Percentiles rank a stretch among this genome's conserved stretches.
phyloP scores from a whole-genome alignment of 2,113 vertebrate genomes.

The Plestiodon gilberti region DNA sequence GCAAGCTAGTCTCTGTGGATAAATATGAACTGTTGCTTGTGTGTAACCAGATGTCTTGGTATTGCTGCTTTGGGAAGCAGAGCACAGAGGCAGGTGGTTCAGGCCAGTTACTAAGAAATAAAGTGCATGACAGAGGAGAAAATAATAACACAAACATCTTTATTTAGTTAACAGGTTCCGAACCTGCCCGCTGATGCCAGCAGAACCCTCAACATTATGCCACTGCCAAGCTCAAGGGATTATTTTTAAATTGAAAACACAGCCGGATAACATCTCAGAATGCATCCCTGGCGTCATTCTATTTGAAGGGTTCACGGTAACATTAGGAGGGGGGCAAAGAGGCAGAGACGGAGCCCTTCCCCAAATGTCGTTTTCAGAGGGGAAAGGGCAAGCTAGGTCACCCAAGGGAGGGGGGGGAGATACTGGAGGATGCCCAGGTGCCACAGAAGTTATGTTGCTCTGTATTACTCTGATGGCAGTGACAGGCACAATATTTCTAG shows the following conservation, averaged over 20 bases:
- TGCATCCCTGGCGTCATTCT: neutral
- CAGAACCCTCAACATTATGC: neutral
- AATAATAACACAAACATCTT: slow-evolving; percentile 34
- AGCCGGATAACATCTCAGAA: slow-evolving; percentile 7
- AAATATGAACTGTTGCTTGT: neutral
- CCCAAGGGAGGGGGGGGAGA: neutral
- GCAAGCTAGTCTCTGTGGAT: neutral
- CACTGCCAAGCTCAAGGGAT: neutral
- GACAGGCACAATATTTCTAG: neutral
- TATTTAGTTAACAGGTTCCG: slow-evolving; percentile 38
- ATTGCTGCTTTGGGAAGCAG: neutral
- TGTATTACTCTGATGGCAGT: neutral
- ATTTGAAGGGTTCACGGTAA: slow-evolving; percentile 12
- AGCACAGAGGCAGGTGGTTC: neutral
- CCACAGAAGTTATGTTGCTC: neutral
- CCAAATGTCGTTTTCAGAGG: neutral
- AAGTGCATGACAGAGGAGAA: neutral
- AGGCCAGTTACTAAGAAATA: slow-evolving; percentile 33
- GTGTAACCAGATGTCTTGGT: neutral
- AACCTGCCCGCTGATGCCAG: rapidly evolving
- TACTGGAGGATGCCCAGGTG: neutral
- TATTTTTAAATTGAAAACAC: neutral
- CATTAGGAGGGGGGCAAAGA: neutral
- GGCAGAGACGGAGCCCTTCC: neutral
- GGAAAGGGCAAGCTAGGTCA: too few relatives aligned